Conservation (phyloP, 2,113 vertebrate species). For the Brachionichthys hirsutus region DNA sequence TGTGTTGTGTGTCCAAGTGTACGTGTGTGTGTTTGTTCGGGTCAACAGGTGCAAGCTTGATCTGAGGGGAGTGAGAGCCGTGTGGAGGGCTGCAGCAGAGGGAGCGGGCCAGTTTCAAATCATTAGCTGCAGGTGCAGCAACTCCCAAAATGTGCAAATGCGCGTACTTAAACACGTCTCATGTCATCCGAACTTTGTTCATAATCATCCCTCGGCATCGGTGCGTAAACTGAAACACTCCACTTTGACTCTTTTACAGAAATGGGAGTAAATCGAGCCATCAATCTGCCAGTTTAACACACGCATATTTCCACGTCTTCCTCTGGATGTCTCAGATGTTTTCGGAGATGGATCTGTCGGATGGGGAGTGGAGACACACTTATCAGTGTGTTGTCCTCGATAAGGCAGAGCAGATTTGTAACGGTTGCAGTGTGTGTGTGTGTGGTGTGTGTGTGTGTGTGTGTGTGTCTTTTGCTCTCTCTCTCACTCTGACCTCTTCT, state of each 20-base stretch:
- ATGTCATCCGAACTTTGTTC: slow-evolving; percentile 49
- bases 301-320: slow-evolving; percentile 40
- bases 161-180: slow-evolving; percentile 5
- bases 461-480: slow-evolving; percentile 6
- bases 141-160: slow-evolving; percentile 52
- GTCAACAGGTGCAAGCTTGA: slow-evolving; percentile 65
- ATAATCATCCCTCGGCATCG: slow-evolving; percentile 30
- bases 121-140: slow-evolving; percentile 71
- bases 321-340: slow-evolving; percentile 65
- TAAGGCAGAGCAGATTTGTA: slow-evolving; percentile 75
- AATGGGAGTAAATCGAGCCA: slow-evolving; percentile 35
- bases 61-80: slow-evolving; percentile 40
- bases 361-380: slow-evolving; percentile 74
- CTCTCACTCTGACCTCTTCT: slow-evolving; percentile 62
- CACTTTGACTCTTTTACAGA: slow-evolving; percentile 12
- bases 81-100: slow-evolving; percentile 33
- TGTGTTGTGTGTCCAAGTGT: slow-evolving; percentile 5
- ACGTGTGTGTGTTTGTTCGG: slow-evolving; percentile 15
- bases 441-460: slow-evolving; percentile 34
- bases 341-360: slow-evolving; percentile 74
- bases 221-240: not conserved
- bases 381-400: slow-evolving; percentile 76
- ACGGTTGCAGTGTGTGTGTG: slow-evolving; percentile 48
- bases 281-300: slow-evolving; percentile 50
- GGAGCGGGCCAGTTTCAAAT: slow-evolving; percentile 56